These are phyloP conservation scores for Myxocyprinus asiaticus DNA, from an alignment of 2,113 vertebrate species.

Conservation along the genomic window DNA sequence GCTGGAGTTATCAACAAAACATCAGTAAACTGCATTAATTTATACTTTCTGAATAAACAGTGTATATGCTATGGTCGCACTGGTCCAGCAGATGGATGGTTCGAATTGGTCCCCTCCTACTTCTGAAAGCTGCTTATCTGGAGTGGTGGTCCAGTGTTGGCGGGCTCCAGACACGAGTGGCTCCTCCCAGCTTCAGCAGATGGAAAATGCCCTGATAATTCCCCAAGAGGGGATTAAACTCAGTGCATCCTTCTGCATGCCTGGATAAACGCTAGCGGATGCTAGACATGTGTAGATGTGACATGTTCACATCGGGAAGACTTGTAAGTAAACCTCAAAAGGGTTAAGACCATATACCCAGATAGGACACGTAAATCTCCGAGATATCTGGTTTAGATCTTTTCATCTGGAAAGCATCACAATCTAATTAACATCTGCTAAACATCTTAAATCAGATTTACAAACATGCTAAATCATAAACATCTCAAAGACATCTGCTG, in stretches of 20 bases:
- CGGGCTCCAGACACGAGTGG: neutral
- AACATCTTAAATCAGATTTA: no score
- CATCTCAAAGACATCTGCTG: no score
- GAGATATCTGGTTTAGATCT: no score
- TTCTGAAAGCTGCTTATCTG: constrained; percentile 50
- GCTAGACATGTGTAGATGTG: neutral
- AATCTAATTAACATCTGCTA: no score
- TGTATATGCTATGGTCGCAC: neutral
- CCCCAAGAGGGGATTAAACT: constrained; percentile 48
- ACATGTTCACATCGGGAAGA: neutral
- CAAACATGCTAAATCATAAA: no score
- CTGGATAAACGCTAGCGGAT: neutral
- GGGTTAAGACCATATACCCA: neutral
- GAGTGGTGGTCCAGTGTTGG: constrained; percentile 3
- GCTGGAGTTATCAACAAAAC: neutral
- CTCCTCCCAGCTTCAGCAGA: constrained; percentile 35
- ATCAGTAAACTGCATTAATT: neutral
- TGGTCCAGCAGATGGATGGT: constrained; percentile 46
- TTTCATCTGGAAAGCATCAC: no score
- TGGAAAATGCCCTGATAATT: constrained; percentile 51
- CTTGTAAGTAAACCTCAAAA: neutral
- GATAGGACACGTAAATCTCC: no score
- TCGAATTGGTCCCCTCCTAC: neutral
- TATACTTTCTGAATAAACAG: neutral
- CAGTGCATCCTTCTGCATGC: constrained; percentile 17